Base-by-base conservation (phyloP, 2,888 invertebrate species). In the Cetonia aurata region DNA sequence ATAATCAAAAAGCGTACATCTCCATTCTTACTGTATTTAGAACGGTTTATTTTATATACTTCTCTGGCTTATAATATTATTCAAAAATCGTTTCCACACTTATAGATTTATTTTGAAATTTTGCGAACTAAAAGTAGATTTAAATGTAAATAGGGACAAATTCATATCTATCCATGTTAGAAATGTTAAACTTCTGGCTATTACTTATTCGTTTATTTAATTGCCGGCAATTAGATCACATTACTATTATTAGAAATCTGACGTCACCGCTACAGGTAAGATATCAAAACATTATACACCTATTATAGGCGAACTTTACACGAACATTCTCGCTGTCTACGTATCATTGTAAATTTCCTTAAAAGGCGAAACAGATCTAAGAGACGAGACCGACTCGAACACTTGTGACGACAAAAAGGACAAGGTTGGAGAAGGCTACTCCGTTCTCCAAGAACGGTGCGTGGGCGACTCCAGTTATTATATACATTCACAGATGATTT, bases 341-440 rank as follows among this genome's bases (percentile, higher is more conserved):
- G 52, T 72, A 66, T 72, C 62, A 65, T 50, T 70, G 69, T 48
- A 69, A 69, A 72, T 72, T 53, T 33, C 72, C 69, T 70, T 57
- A 70, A 66, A 72, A 57, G 69, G 72, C 37, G 42, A 72, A 70
- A 25, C 56, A 48, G 66, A 66, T 69, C 57, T 62, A 33, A 67
- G 9, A 37, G 57, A 33, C 60, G 44, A 59, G 44, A 69, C 44
- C 48, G 52, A 41, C 17, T 15, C 41, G 10, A 56, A 15, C 50
- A 62, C 41, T 60, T 62, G 69, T 53, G 69, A 69, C 60, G 60
- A 60, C 53, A 59, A 60, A 69, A 53, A 33, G 52, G 60, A 69
- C 69, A 69, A 69, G 69, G 69, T 69, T 69, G 48, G n/a, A 46
- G 60, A 25, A 50, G 50, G 50, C 31, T 33, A 12, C 10, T 33